Base-by-base conservation (phyloP, 2,797 vertebrate genomes). In the Margarornis squamiger region DNA sequence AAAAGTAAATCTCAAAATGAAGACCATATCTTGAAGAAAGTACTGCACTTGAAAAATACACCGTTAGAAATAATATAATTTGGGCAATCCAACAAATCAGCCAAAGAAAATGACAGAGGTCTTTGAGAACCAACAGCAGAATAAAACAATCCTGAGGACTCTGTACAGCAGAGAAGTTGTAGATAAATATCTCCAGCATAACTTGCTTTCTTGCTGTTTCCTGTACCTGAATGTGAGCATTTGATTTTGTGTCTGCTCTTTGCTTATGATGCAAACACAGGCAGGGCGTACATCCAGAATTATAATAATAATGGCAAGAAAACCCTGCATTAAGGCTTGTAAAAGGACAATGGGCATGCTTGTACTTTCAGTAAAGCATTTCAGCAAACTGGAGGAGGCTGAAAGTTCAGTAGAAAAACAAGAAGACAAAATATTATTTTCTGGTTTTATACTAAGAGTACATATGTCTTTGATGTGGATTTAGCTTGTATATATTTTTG, bases 61-160 rank as follows among this genome's bases (percentile, higher is more conserved):
- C 1, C 4, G 0, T 54, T 81, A 82, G 38, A 71, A 85, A 58
- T 1, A 0, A 16, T 70, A 38, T 13, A 41, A 41, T n/a, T 14
- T n/a, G 30, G 22, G 15, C 52, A 70, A 49, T 39, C 14, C 67
- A 86, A 32, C 27, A 62, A 34, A 85, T 38, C 54, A 46, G n/a
- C 34, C 32, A 29, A 19, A 55, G 24, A 67, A 93, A 88, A 84
- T 21, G 13, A 27, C n/a, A 26, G 45, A 7, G n/a, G 26, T 26
- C 54, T 80, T 48, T 67, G 38, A 83, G 27, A 71, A 24, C 51
- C 21, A 49, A 15, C 6, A 27, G 16, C 32, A 68, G 63, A 83
- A 76, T 30, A 27, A 70, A 86, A 81, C 34, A 45, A n/a, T 63
- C 34, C 23, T 61, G 26, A 21, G 63, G 9, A 9, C 27, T 41